Base-by-base conservation (phyloP, 2,888 invertebrate genomes). In the Iselma pallidipennis region DNA sequence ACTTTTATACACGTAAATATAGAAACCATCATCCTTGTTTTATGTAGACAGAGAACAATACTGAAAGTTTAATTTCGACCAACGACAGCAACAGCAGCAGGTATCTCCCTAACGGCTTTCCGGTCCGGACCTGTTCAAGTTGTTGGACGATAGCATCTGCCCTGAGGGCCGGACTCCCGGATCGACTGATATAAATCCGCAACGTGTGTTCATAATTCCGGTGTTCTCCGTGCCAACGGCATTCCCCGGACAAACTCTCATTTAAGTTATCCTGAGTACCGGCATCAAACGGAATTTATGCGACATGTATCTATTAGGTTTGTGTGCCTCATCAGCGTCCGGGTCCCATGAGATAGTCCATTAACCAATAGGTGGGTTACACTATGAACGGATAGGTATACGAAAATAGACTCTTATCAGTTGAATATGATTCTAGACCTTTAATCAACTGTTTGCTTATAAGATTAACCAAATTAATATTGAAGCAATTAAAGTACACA, bases 261-360 rank as follows among this genome's bases (percentile, higher is more conserved):
- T 68, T 65, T 63, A 63, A 65, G 54, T 68, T 66, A 68, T 68
- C 60, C 65, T 56, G 9, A 12, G 21, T 21, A 57, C 65, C 63
- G 66, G 61, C 65, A 68, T 68, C 68, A 67, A 69, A 69, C 59
- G 52, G 67, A 67, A 66, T 66, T 69, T 63, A 67, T 66, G 62
- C 57, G 68, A 70, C 66, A 59, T 66, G 61, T 69, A 69, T 68
- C 66, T 69, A 69, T 70, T 67, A 68, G 59, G 66, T 70, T 68
- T n/a, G 16, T 48, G 28, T 19, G 19, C 31, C 33, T 56, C 37
- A 28, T 42, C 57, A 49, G 33, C 28, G 28, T 23, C 57, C 7
- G 28, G 16, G 19, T 37, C 26, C 19, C 26, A 23, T 16, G 31
- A 9, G 51, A 51, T 31, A 21, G 19, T 29, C 31, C 28, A 28